phyloP scores from a whole-genome alignment of 1,140 invertebrate species.

The Drosophila prosaltans region DNA sequence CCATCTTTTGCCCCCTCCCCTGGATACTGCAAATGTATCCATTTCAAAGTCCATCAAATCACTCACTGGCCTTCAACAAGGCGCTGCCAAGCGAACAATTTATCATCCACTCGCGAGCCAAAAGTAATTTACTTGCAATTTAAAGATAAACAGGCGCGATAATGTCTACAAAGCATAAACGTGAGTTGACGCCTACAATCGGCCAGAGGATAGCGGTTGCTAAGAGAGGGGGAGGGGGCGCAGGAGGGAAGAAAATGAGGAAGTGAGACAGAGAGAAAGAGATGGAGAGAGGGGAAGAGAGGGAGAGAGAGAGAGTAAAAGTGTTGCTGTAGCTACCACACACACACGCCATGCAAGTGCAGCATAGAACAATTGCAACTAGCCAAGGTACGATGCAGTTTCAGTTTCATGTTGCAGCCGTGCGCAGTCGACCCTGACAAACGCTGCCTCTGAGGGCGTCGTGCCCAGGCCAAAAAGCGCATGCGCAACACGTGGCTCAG shows the following conservation, averaged over 20 bases:
- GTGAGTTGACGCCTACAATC: conserved; percentile 82
- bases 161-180: conserved; percentile 82
- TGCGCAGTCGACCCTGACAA: conserved; percentile 77
- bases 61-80: conserved; percentile 68
- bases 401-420: conserved; percentile 52
- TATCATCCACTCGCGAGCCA: conserved; percentile 75
- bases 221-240: background rate
- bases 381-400: conserved; percentile 62
- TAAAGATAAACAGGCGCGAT: conserved; percentile 82
- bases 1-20: no score
- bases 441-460: conserved; percentile 62
- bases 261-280: background rate
- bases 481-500: conserved; percentile 78
- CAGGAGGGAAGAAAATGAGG: conserved; percentile 5
- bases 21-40: background rate
- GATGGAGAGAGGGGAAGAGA: conserved; percentile 8
- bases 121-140: conserved; percentile 82
- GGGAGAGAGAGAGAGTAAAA: conserved; percentile 42
- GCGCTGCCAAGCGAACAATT: conserved; percentile 56
- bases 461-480: conserved; percentile 67
- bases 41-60: conserved; percentile 59
- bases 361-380: conserved; percentile 71
- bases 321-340: conserved; percentile 59
- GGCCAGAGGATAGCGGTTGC: conserved; percentile 2
- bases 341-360: conserved; percentile 51